Conservation (phyloP, 2,888 invertebrate genomes). For the Oscheius onirici region DNA sequence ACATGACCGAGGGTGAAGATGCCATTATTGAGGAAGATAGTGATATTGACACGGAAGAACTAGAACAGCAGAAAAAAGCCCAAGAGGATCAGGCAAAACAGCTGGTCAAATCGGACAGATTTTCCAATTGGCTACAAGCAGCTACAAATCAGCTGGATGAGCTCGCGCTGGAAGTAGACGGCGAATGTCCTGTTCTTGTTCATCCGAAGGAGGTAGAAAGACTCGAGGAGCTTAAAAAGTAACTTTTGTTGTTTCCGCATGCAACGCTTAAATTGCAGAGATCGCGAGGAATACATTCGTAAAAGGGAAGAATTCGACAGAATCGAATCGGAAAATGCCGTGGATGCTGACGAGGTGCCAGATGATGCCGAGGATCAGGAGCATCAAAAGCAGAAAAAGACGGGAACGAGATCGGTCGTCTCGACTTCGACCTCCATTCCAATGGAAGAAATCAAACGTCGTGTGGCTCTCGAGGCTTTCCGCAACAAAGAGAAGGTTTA, state of each 20-base stretch:
- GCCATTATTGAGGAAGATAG: conserved; percentile 36
- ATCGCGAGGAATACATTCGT: conserved; percentile 33
- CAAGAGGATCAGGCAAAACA: conserved; percentile 43
- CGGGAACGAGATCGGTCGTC: conserved; percentile 41
- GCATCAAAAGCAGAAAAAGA: conserved; percentile 16
- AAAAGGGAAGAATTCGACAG: conserved; percentile 34
- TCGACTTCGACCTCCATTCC: conserved; percentile 61
- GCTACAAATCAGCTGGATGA: conserved; percentile 59
- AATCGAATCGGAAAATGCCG: conserved; percentile 12
- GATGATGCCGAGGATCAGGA: conserved; percentile 35
- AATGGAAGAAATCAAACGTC: conserved; percentile 62
- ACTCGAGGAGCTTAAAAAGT: conserved; percentile 28
- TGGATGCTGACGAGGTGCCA: conserved; percentile 10
- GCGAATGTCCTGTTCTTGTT: conserved; percentile 41
- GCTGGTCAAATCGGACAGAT: conserved; percentile 55
- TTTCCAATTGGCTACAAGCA: conserved; percentile 63
- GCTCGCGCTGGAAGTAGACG: conserved; percentile 42
- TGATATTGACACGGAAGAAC: conserved; percentile 38
- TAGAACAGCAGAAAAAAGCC: conserved; percentile 38
- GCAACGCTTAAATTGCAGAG: not conserved
- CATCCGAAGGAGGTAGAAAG: conserved; percentile 37
- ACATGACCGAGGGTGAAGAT: conserved; percentile 24
- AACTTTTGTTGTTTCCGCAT: not conserved
- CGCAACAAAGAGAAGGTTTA: conserved; percentile 62
- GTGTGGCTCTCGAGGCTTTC: conserved; percentile 57